Evolutionary conservation across 1,140 invertebrate genomes (phyloP).

Genomic region (Daktulosphaira vitifoliae): DNA sequence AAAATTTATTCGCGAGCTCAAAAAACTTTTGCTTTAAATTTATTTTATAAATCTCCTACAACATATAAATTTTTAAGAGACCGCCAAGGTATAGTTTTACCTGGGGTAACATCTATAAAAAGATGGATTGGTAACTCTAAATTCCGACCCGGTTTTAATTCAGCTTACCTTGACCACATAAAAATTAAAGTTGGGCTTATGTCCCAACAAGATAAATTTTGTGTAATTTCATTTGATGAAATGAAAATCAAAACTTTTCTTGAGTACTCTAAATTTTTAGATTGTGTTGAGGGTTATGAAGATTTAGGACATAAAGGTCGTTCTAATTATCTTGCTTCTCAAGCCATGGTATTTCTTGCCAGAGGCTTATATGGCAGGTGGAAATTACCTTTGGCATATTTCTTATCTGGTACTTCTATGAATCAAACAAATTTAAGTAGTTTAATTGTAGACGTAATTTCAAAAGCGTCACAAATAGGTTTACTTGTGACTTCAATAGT

Average conservation of each 20-base stretch:
- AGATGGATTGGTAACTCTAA: conserved; percentile 9
- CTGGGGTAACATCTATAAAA: neutral
- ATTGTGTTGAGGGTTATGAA: conserved; percentile 2
- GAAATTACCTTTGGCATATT: conserved; percentile 8
- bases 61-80: conserved; percentile 10
- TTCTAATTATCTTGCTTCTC: neutral
- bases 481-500: neutral
- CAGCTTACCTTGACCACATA: neutral
- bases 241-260: conserved; percentile 15
- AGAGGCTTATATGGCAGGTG: neutral
- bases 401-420: neutral
- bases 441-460: neutral
- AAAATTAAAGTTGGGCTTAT: neutral
- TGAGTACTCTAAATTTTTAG: neutral
- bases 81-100: neutral
- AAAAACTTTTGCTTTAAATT: neutral
- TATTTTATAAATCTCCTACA: conserved; percentile 8
- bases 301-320: conserved; percentile 12
- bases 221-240: neutral
- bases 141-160: conserved; percentile 2
- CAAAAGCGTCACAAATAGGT: neutral
- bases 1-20: neutral
- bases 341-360: neutral
- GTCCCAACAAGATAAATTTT: neutral
- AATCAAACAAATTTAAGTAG: neutral